Percentiles rank a stretch among this genome's conserved stretches.
These are phyloP conservation scores for Pandemis corylana DNA, from an alignment of 2,888 invertebrate species.

Conservation along the genomic window DNA sequence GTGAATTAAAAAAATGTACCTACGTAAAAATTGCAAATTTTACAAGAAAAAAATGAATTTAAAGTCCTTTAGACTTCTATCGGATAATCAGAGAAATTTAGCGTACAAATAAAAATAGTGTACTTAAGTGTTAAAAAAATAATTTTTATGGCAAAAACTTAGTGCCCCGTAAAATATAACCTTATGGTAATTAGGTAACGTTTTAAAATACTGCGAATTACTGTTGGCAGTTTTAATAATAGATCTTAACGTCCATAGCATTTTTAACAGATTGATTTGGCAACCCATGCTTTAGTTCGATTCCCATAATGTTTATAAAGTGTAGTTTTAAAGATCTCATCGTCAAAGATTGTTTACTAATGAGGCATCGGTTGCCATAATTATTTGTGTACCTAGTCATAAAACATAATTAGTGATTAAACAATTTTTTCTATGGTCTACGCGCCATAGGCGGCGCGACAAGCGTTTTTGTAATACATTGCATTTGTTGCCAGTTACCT, in stretches of 20 bases:
- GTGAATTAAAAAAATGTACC: neutral
- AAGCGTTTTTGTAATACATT: neutral
- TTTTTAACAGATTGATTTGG: neutral
- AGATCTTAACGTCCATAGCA: neutral
- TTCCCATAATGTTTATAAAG: neutral
- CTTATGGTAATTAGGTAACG: neutral
- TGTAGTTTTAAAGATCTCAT: no score
- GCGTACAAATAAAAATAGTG: neutral
- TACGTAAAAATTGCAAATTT: neutral
- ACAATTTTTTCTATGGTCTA: neutral
- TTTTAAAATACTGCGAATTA: neutral
- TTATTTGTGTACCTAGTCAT: constrained; percentile 51
- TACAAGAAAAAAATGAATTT: neutral
- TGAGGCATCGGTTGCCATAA: constrained; percentile 5
- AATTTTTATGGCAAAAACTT: neutral
- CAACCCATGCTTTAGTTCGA: neutral
- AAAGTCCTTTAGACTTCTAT: neutral
- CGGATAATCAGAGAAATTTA: neutral
- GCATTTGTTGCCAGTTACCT: no score
- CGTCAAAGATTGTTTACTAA: neutral
- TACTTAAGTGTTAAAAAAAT: neutral
- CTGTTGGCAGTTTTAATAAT: neutral
- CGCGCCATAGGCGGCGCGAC: no score
- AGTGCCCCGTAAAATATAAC: neutral
- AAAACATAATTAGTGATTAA: constrained; percentile 43